phyloP scores from a whole-genome alignment of 2,797 vertebrate species.

The Poecilia gillii region DNA sequence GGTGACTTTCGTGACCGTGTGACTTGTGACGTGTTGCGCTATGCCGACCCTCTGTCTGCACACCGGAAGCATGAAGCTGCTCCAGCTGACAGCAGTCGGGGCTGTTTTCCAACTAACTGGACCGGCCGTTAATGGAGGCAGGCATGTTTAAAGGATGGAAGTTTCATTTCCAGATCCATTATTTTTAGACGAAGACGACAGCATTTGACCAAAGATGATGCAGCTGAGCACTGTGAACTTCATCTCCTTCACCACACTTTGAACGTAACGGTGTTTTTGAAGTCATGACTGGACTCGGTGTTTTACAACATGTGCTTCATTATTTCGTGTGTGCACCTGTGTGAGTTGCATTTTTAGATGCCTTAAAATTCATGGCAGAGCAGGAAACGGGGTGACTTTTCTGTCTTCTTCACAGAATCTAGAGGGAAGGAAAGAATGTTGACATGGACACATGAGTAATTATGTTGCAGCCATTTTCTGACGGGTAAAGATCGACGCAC shows the following conservation, averaged over 20 bases:
- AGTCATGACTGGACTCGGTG: background rate
- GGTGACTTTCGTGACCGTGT: background rate
- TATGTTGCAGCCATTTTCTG: too few relatives aligned
- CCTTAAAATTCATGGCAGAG: too few relatives aligned
- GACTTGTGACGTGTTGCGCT: background rate
- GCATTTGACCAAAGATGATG: too few relatives aligned
- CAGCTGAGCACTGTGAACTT: too few relatives aligned
- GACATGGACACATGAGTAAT: too few relatives aligned
- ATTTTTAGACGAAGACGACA: too few relatives aligned
- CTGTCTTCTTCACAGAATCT: too few relatives aligned
- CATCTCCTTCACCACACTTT: background rate
- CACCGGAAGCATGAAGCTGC: background rate
- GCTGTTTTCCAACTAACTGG: background rate
- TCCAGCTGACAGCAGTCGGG: background rate
- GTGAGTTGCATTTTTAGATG: too few relatives aligned
- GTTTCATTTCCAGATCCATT: background rate
- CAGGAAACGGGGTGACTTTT: too few relatives aligned
- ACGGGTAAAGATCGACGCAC: too few relatives aligned
- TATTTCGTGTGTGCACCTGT: too few relatives aligned
- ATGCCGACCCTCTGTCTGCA: background rate
- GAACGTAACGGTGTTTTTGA: background rate
- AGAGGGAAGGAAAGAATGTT: too few relatives aligned
- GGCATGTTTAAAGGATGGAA: background rate
- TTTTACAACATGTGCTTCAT: background rate
- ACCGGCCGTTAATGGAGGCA: background rate